Evolutionary conservation across 2,113 vertebrate genomes (phyloP).

Genomic region (Pycnonotus jocosus): DNA sequence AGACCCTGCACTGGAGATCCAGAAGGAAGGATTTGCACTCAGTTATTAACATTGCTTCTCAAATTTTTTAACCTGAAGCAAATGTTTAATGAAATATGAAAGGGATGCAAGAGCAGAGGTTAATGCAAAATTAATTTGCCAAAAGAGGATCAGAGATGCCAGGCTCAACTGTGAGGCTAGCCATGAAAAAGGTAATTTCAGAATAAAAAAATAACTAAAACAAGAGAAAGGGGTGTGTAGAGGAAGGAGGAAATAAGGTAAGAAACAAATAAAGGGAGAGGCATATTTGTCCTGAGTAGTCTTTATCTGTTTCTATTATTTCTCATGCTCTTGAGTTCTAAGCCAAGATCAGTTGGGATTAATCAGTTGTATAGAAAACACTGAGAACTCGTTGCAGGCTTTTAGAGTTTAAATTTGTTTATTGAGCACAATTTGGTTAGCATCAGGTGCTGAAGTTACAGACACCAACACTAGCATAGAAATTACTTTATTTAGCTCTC

Average conservation of each 20-base stretch:
- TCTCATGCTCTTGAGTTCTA: slow-evolving; percentile 60
- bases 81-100: slow-evolving; percentile 43
- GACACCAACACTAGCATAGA: slow-evolving; percentile 76
- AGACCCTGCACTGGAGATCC: background rate
- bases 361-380: slow-evolving; percentile 72
- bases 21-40: background rate
- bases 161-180: slow-evolving; percentile 31
- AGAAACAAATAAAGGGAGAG: slow-evolving; percentile 41
- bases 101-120: slow-evolving; percentile 18
- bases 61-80: background rate
- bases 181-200: slow-evolving; percentile 26
- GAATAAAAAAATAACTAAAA: background rate
- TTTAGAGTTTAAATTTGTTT: slow-evolving; percentile 79
- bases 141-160: slow-evolving; percentile 49
- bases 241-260: slow-evolving; percentile 55
- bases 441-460: slow-evolving; percentile 76
- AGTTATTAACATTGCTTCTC: background rate
- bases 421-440: slow-evolving; percentile 77
- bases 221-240: background rate
- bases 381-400: slow-evolving; percentile 59
- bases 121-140: slow-evolving; percentile 66
- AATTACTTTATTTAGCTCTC: slow-evolving; percentile 81
- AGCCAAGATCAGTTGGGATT: slow-evolving; percentile 75
- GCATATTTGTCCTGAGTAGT: slow-evolving; percentile 37
- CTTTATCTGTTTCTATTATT: slow-evolving; percentile 65